Evolutionary conservation across 2,797 vertebrate genomes (phyloP).

Genomic region (Champsocephalus gunnari): DNA sequence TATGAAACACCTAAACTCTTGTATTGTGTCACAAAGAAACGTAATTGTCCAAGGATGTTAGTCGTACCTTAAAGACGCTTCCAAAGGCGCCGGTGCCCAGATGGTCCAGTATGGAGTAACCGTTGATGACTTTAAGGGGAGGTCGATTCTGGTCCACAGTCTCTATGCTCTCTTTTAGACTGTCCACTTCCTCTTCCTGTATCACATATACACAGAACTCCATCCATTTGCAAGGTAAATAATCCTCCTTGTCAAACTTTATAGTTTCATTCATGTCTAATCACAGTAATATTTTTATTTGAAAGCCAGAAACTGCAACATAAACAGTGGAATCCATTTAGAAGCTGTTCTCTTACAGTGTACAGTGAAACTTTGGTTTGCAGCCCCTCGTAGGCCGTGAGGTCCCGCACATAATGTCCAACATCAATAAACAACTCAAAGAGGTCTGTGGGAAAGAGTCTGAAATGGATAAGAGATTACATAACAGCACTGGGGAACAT

Average conservation of each 20-base stretch:
- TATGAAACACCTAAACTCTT: background rate
- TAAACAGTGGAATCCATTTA: constrained; percentile 22
- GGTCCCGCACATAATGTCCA: constrained; percentile 91
- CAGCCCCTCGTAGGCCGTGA: constrained; percentile 87
- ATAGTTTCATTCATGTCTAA: background rate
- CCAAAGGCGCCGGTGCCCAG: constrained; percentile 93
- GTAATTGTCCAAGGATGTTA: background rate
- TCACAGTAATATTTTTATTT: constrained; percentile 17
- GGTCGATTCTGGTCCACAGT: constrained; percentile 89
- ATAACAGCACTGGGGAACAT: constrained; percentile 28
- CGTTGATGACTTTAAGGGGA: constrained; percentile 87
- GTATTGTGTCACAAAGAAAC: background rate
- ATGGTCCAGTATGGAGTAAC: constrained; percentile 91
- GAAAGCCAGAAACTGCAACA: constrained; percentile 5
- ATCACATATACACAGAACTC: constrained; percentile 24
- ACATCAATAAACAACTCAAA: constrained; percentile 96
- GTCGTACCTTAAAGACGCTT: constrained; percentile 90
- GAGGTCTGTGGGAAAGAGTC: constrained; percentile 90
- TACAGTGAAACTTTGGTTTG: constrained; percentile 87
- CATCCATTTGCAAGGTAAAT: background rate
- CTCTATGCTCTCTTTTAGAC: constrained; percentile 88
- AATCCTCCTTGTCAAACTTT: background rate
- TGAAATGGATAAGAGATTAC: constrained; percentile 66
- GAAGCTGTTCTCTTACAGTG: constrained; percentile 79
- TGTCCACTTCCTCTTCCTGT: constrained; percentile 87